Base-by-base conservation (phyloP, 1,140 invertebrate genomes). In the Limonius californicus region DNA sequence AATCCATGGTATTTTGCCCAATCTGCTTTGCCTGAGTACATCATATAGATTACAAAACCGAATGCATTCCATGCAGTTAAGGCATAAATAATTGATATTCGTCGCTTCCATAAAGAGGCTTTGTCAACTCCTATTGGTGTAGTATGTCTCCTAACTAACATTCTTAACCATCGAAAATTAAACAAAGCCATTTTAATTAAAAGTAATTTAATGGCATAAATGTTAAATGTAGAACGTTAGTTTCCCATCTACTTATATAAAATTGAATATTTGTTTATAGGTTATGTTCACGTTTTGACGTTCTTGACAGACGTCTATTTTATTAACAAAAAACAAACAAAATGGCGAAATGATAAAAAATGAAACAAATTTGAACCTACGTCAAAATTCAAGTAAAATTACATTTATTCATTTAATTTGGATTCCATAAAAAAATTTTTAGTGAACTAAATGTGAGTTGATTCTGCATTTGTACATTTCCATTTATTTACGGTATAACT, bases 1-100 rank as follows among this genome's bases (percentile, higher is more conserved):
- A 84, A 72, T 21, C 85, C 86, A 74, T 84, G 80, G 66, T 82
- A 82, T 64, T 81, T 77, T 3, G 84, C 84, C 85, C 84, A 87
- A 72, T 87, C 83, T 1, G 73, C 76, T 69, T 83, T 83, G 0
- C 86, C 86, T 32, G 77, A 78, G 54, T 76, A 83, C 8, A 79
- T 70, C 69, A 76, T 79, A 64, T 85, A 87, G 21, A 78, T 57
- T 4, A 87, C 80, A 18, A 84, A 68, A 9, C 84, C 85, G 68
- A 87, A 84, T 0, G 83, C 82, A 77, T 87, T 84, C 84, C 85
- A 87, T 11, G 83, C 81, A 11, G 85, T 21, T 45, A 87, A 65
- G 9, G 79, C 80, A 72, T 88, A 88, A 0, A 73, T 72, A 47
- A 86, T 64, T 61, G 85, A 84, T 0, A 88, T 69, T 18, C 82